Evolutionary conservation across 1,140 invertebrate genomes (phyloP).

Genomic region (Linepithema humile): DNA sequence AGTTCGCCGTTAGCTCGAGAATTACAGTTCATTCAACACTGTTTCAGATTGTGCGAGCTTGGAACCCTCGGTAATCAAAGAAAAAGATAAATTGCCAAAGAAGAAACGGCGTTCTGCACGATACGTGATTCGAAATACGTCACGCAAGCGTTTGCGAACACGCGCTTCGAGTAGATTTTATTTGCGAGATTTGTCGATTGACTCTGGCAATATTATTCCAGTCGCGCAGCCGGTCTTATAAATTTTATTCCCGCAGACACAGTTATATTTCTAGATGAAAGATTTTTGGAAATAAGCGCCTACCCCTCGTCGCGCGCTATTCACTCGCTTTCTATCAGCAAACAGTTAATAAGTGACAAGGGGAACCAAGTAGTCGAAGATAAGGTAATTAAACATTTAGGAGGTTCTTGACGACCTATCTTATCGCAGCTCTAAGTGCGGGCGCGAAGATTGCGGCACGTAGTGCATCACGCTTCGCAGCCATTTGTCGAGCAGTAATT

Average conservation of each 20-base stretch:
- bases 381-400: conserved; percentile 64
- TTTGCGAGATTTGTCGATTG: neutral
- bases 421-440: conserved; percentile 3
- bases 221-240: neutral
- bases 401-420: conserved; percentile 34
- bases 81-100: neutral
- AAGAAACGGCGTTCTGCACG: neutral
- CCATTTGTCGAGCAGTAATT: conserved; percentile 17
- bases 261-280: neutral
- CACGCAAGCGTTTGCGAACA: neutral
- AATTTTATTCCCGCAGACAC: neutral
- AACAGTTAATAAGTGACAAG: conserved; percentile 51
- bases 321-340: conserved; percentile 50
- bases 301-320: conserved; percentile 26
- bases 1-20: neutral
- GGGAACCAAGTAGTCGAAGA: conserved; percentile 47
- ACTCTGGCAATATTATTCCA: neutral
- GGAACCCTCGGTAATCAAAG: neutral
- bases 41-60: neutral
- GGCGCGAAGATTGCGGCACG: neutral
- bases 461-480: neutral
- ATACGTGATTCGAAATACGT: neutral
- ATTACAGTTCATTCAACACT: neutral
- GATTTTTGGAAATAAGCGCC: neutral
- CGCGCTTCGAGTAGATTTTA: conserved; percentile 15